Base-by-base conservation (phyloP, 2,888 invertebrate genomes). In the Drymonia ruficornis region DNA sequence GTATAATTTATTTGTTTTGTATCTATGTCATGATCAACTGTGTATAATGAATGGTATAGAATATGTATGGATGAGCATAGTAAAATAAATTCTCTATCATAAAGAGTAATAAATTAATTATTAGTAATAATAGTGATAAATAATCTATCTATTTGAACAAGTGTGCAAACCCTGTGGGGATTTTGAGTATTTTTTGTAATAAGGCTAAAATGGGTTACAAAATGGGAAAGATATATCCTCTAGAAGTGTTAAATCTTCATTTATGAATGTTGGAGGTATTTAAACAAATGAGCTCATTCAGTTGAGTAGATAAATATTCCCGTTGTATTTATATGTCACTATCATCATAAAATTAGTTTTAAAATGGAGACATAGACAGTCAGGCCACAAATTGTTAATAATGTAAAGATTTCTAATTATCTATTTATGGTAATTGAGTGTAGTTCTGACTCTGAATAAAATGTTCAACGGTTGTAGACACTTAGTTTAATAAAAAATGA, bases 1-100 rank as follows among this genome's bases (percentile, higher is more conserved):
- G 62, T 71, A 70, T 70, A 72, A 65, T 68, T 70, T 70, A 63
- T 67, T 72, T 64, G 56, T 67, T 64, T 61, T 70, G 59, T 70
- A 67, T 61, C 60, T 66, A 69, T 61, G 61, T 72, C 59, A 45
- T 63, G 63, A 63, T 64, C 58, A 66, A 70, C 61, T 66, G 61
- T 72, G 72, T 72, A 68, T 70, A 73, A 58, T 70, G 55, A 65
- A 59, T 66, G 68, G 63, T 65, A 68, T 59, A 54, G 55, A 70
- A 61, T 64, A 61, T 63, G 19, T 23, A 59, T 63, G 23, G 19
- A 62, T 57, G 66, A 68, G 53, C 49, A 65, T 70, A 70, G 71
- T 65, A 49, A 60, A 72, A 59, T 63, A 63, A 66, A 65, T 60
- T 67, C 59, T 69, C 61, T 68, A 61, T 68, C 53, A 44, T 61